Evolutionary conservation across 2,797 vertebrate genomes (phyloP), one percentile per base, ranked within the genome.

Genomic region (Muscicapa striata): DNA sequence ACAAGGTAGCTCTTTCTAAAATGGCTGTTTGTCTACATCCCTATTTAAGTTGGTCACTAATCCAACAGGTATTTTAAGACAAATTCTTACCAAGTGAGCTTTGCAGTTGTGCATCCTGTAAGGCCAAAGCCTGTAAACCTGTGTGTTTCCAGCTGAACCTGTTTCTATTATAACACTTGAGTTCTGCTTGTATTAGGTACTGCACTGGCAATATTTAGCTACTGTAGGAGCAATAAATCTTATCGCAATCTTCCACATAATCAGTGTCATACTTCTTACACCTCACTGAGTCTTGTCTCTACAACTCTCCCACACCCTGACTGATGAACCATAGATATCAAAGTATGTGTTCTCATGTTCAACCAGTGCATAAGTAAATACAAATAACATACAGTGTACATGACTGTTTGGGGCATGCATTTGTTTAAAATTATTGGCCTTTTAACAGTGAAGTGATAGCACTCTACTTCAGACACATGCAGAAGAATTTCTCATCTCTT

Each of bases 401-500:
- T 40, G n/a, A 30, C 52, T 70, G 16, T 46, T 87, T 83, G 26
- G 21, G 16, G 18, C 51, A 40, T 3, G 3, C 11, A 43, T 58
- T 90, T 86, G 13, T 30, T 78, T 75, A 46, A 90, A 86, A 78
- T 78, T 62, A 69, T 85, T 81, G 51, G 21, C 19, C 34, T 78
- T 93, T 81, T 68, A 68, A 86, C 30, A 58, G 34, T 11, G 15
- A 90, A 86, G 78, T 46, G 24, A 78, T 61, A 78, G 13, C 62
- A 29, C 15, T 87, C 41, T 72, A 18, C 54, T 81, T 70, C 36
- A 77, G 58, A 58, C 54, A 38, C 38, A 36, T 9, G 21, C 20
- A 69, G 51, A 90, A 81, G 46, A n/a, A 75, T 92, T 96, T 96
- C 80, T 81, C 54, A 54, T 54, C 46, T 75, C 46, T 91, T 77